Conservation (phyloP, 2,888 invertebrate species). For the Carpatolechia fugitivella region DNA sequence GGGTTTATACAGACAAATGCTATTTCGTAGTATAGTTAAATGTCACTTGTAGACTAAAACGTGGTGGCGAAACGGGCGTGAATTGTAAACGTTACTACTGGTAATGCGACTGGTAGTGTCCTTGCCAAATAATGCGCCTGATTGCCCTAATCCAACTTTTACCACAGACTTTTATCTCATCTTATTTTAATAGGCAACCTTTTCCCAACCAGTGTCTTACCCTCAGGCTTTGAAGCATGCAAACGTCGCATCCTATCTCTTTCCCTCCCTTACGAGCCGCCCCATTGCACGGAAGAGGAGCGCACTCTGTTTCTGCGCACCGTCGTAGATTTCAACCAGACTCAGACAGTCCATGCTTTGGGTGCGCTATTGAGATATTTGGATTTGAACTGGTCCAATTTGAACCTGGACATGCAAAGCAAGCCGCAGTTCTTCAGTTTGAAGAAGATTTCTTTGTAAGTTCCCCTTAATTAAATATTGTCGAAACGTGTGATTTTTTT, state of each 20-base stretch:
- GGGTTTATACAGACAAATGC: no score
- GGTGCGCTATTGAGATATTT: constrained; percentile 86
- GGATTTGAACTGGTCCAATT: constrained; percentile 81
- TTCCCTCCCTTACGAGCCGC: constrained; percentile 76
- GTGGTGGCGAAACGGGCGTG: no score
- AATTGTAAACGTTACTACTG: no score
- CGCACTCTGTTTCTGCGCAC: constrained; percentile 80
- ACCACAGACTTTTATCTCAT: no score
- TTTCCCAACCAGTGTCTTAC: not conserved
- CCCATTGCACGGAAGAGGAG: constrained; percentile 72
- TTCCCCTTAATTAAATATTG: no score
- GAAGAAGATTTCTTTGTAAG: constrained; percentile 82
- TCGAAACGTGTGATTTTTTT: no score
- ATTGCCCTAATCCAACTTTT: no score
- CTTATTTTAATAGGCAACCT: no score
- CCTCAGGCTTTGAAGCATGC: constrained; percentile 77
- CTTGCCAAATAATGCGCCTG: no score
- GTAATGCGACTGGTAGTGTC: no score
- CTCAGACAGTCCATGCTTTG: constrained; percentile 82
- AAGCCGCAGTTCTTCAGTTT: constrained; percentile 75
- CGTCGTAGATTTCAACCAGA: constrained; percentile 81
- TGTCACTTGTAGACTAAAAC: no score
- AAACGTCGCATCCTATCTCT: constrained; percentile 75
- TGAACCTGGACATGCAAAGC: constrained; percentile 70
- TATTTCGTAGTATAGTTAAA: no score